Conservation (phyloP, 2,888 invertebrate genomes). For the Diplolepis rosae region DNA sequence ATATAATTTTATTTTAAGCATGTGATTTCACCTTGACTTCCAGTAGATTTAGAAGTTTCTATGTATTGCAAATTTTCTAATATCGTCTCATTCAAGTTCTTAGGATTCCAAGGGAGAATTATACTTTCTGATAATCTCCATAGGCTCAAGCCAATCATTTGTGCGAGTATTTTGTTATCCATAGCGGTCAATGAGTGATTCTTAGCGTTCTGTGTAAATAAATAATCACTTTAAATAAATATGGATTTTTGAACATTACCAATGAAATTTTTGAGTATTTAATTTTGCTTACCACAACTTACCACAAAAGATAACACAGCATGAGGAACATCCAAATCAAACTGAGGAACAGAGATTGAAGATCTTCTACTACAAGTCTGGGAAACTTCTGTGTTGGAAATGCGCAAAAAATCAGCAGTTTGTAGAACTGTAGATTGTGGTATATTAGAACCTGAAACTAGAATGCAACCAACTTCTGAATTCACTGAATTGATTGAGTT, state of each 20-base stretch:
- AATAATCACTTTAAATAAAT: not conserved
- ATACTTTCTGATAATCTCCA: slow-evolving; percentile 68
- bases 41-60: slow-evolving; percentile 38
- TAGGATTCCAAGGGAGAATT: slow-evolving; percentile 65
- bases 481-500: slow-evolving; percentile 51
- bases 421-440: slow-evolving; percentile 60
- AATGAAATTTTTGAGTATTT: not conserved
- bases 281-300: slow-evolving; percentile 42
- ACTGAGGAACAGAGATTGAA: slow-evolving; percentile 49
- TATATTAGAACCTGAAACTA: slow-evolving; percentile 64
- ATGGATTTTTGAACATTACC: not conserved
- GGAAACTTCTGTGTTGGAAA: slow-evolving; percentile 40
- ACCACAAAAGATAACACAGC: slow-evolving; percentile 63
- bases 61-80: slow-evolving; percentile 54
- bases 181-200: slow-evolving; percentile 30
- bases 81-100: slow-evolving; percentile 57
- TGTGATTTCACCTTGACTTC: slow-evolving; percentile 58
- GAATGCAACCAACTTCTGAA: slow-evolving; percentile 58
- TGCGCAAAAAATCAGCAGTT: slow-evolving; percentile 47
- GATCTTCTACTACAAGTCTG: slow-evolving; percentile 36
- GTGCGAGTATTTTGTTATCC: slow-evolving; percentile 52
- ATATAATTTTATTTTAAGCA: too few relatives aligned
- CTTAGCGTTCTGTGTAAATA: slow-evolving; percentile 26
- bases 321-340: slow-evolving; percentile 61
- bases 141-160: slow-evolving; percentile 61